Conservation (phyloP, 2,888 invertebrate genomes). For the Margaritifera margaritifera region DNA sequence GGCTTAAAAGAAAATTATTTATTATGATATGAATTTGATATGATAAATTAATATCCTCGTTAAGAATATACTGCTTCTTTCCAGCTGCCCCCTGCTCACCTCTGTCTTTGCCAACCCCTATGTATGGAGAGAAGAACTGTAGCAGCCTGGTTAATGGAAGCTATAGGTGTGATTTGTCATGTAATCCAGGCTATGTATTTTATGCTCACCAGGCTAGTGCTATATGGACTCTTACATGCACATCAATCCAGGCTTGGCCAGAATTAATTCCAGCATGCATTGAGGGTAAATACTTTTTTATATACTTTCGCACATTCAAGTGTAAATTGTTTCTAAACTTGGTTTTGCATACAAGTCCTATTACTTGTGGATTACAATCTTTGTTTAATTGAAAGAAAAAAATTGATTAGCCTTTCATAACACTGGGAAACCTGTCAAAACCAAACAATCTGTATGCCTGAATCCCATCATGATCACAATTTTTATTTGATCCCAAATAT, state of each 20-base stretch:
- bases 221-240: conserved; percentile 25
- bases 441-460: too few species aligned
- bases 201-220: conserved; percentile 15
- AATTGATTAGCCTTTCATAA: too few species aligned
- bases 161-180: conserved; percentile 35
- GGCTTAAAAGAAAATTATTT: too few species aligned
- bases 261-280: conserved; percentile 31
- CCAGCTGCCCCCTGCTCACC: conserved; percentile 38
- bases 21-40: too few species aligned
- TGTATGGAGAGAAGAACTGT: conserved; percentile 23
- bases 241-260: conserved; percentile 25
- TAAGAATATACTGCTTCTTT: conserved; percentile 11
- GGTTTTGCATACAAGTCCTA: not conserved
- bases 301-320: not conserved
- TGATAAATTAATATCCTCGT: not conserved
- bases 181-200: conserved; percentile 30
- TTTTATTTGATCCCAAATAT: too few species aligned
- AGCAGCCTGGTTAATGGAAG: conserved; percentile 10
- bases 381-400: too few species aligned
- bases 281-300: conserved; percentile 18
- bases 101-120: conserved; percentile 18
- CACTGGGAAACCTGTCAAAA: too few species aligned
- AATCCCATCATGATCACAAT: too few species aligned
- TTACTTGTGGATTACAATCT: too few species aligned
- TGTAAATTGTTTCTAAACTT: not conserved